Evolutionary conservation across 2,797 vertebrate species (phyloP), one percentile per base, ranked within the genome.

Genomic region (Cetoscarus ocellatus): DNA sequence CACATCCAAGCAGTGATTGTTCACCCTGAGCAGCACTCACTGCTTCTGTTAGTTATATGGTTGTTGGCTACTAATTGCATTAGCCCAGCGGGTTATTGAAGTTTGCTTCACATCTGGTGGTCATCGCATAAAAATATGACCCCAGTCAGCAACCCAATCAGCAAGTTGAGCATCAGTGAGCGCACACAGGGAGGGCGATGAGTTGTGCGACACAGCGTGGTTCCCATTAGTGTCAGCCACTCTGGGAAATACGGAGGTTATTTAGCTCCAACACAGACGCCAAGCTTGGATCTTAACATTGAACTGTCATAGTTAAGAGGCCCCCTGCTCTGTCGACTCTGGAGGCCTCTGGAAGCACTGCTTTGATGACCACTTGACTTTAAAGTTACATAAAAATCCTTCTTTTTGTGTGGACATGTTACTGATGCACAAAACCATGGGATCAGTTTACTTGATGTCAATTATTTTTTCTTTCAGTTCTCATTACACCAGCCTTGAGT

Each of bases 171-270:
- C 70, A 69, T 73, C 80, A 69, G 54, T 43, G 86, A 77, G 71
- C 4, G 45, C 52, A 47, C 6, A 45, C 60, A 57, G 77, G 48
- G 71, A 53, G 77, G 63, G 54, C 11, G 8, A 70, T 67, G 77
- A 79, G 77, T 77, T 67, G 80, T 75, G 86, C 51, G 43, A 65
- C 82, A 1, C 88, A 89, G 91, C 69, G 36, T 87, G 83, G 71
- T 79, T 90, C 84, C 88, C 84, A 92, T 94, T 91, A 93, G 86
- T 89, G 90, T 91, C 92, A 86, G 47, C 73, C 76, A 75, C 73
- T 55, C 52, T 9, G 76, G 84, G 83, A 92, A 89, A 87, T 90
- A 89, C 89, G 86, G 80, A 80, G 75, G 89, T 87, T 79, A 86
- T 91, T 90, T 90, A 87, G 74, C 70, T 82, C 45, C 69, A 56